Evolutionary conservation across 2,113 vertebrate genomes (phyloP).

Genomic region (Aleadryas rufinucha): DNA sequence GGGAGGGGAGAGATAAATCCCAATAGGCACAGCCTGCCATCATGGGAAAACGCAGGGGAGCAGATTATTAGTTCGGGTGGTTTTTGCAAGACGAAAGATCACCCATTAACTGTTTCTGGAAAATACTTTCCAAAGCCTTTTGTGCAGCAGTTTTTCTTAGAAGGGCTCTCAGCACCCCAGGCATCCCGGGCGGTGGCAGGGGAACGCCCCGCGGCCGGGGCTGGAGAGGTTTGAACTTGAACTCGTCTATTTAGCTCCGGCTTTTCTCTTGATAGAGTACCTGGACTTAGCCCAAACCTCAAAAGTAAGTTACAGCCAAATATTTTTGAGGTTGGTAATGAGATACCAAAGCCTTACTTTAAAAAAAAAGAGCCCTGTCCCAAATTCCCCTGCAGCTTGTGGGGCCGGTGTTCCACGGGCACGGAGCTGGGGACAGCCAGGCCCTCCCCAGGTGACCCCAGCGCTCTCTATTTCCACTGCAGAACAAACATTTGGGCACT

Average conservation of each 20-base stretch:
- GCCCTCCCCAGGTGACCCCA: not conserved
- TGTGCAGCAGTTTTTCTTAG: slow-evolving; percentile 36
- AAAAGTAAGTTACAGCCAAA: slow-evolving; percentile 64
- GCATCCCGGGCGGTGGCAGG: not conserved
- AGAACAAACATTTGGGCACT: not conserved
- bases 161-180: slow-evolving; percentile 33
- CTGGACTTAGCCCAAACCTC: slow-evolving; percentile 65
- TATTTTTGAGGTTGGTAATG: slow-evolving; percentile 64
- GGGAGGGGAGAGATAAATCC: not conserved
- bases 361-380: not conserved
- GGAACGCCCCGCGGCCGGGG: not conserved
- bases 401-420: not conserved
- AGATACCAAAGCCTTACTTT: slow-evolving; percentile 20
- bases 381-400: slow-evolving; percentile 3
- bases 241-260: slow-evolving; percentile 62
- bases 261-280: slow-evolving; percentile 57
- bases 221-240: slow-evolving; percentile 61
- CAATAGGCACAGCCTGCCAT: not conserved
- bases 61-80: not conserved
- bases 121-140: slow-evolving; percentile 20
- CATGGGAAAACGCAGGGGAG: not conserved
- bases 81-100: not conserved
- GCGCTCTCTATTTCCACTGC: fast-evolving
- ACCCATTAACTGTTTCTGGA: slow-evolving; percentile 25
- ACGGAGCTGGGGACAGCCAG: not conserved